These are phyloP conservation scores for Bathynomus jamesi DNA, from an alignment of 1,140 invertebrate species.

Conservation along the genomic window DNA sequence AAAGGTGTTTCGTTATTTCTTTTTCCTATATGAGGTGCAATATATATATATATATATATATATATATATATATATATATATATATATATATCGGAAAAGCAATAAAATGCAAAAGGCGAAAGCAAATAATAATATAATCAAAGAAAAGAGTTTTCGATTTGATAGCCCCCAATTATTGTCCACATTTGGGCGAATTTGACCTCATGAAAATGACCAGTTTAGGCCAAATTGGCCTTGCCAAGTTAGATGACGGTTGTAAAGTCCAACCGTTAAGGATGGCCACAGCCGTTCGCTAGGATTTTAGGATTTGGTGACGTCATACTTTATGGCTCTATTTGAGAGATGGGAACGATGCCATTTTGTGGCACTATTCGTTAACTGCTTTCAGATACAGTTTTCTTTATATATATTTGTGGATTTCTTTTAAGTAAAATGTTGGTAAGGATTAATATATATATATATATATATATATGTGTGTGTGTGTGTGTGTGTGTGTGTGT, in stretches of 20 bases:
- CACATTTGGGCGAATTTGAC: not conserved
- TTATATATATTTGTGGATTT: not conserved
- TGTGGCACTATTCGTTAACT: not conserved
- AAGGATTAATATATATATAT: slow-evolving; percentile 8
- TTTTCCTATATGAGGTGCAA: not conserved
- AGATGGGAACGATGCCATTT: not conserved
- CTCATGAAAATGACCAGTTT: not conserved
- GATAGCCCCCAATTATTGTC: not conserved
- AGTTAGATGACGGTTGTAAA: not conserved
- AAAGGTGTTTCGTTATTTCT: not conserved
- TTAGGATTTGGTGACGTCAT: not conserved
- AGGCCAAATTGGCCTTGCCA: not conserved
- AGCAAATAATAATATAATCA: slow-evolving; percentile 3
- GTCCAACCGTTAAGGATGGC: not conserved
- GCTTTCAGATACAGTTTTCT: not conserved
- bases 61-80: slow-evolving; percentile 10
- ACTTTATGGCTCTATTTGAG: not conserved
- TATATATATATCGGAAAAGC: not conserved
- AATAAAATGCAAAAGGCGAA: not conserved
- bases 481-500: not conserved
- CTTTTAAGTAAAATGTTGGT: not conserved
- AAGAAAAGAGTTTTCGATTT: not conserved
- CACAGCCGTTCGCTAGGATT: not conserved
- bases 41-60: slow-evolving; percentile 10
- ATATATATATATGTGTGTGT: slow-evolving; percentile 9